Evolutionary conservation across 2,797 vertebrate genomes (phyloP).

Genomic region (Xenentodon cancila): DNA sequence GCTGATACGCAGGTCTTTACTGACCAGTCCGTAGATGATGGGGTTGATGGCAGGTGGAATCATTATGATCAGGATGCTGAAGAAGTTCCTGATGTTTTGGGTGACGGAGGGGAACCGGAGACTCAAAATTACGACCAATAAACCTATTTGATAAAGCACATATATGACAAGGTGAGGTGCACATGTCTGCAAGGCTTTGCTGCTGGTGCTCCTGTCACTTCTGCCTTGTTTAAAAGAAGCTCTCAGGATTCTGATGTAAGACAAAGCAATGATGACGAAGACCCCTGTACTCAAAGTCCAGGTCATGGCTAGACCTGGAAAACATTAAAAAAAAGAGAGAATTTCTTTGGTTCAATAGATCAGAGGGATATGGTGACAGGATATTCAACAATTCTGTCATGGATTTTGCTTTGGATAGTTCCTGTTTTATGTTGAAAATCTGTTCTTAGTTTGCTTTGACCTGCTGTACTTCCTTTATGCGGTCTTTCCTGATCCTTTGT

Average conservation of each 20-base stretch:
- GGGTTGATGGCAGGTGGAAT: constrained; percentile 58
- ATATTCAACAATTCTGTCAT: too few species aligned
- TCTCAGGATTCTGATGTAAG: constrained; percentile 61
- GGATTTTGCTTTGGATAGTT: too few species aligned
- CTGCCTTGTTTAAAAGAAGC: constrained; percentile 27
- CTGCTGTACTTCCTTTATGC: too few species aligned
- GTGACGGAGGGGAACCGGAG: constrained; percentile 38
- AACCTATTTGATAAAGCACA: constrained; percentile 35
- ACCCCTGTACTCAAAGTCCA: constrained; percentile 50
- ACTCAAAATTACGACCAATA: constrained; percentile 18
- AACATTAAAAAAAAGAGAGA: background rate
- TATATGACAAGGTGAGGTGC: constrained; percentile 58
- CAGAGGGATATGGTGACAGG: too few species aligned
- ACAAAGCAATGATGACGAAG: constrained; percentile 64
- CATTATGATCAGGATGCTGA: constrained; percentile 48
- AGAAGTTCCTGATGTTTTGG: constrained; percentile 54
- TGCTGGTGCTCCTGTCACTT: constrained; percentile 3
- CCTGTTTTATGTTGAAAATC: too few species aligned
- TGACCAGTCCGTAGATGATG: constrained; percentile 63
- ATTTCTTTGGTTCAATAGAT: too few species aligned
- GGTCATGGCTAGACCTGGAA: constrained; percentile 48
- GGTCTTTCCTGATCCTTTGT: too few species aligned
- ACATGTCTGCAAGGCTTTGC: constrained; percentile 64
- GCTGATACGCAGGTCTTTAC: constrained; percentile 50
- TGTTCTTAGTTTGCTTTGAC: too few species aligned